These are phyloP conservation scores for Sander lucioperca DNA, from an alignment of 2,113 vertebrate species.

Conservation along the genomic window DNA sequence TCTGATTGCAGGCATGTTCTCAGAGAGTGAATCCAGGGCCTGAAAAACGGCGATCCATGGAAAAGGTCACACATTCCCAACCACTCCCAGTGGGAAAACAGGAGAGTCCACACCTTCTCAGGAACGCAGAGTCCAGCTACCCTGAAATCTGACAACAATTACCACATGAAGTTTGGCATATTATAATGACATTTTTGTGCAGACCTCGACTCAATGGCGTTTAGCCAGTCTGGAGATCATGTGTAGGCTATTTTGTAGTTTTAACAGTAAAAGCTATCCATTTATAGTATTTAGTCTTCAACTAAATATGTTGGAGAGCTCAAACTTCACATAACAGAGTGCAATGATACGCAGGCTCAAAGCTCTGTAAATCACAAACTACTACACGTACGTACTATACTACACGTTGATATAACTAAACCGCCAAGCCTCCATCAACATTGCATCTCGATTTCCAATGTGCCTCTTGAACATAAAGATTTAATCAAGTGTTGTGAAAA, in stretches of 20 bases:
- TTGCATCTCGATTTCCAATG: slow-evolving; percentile 48
- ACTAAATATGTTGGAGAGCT: slow-evolving; percentile 15
- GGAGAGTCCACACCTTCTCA: slow-evolving; percentile 70
- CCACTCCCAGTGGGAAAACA: slow-evolving; percentile 64
- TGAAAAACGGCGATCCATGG: slow-evolving; percentile 51
- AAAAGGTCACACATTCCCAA: slow-evolving; percentile 77
- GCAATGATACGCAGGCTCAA: slow-evolving; percentile 17
- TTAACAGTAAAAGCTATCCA: slow-evolving; percentile 28
- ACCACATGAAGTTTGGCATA: slow-evolving; percentile 68
- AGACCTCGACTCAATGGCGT: slow-evolving; percentile 37
- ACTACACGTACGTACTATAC: neutral
- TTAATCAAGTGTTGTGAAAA: slow-evolving; percentile 63
- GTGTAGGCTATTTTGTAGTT: slow-evolving; percentile 26
- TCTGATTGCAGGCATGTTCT: slow-evolving; percentile 53
- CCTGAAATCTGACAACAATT: slow-evolving; percentile 81
- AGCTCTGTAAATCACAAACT: slow-evolving; percentile 39
- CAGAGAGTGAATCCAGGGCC: slow-evolving; percentile 47
- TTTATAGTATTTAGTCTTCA: slow-evolving; percentile 16
- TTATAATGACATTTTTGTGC: slow-evolving; percentile 63
- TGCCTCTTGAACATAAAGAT: slow-evolving; percentile 52
- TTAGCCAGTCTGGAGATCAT: slow-evolving; percentile 63
- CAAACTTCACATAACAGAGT: slow-evolving; percentile 25
- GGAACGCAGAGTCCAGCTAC: slow-evolving; percentile 64
- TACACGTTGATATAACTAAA: slow-evolving; percentile 9
- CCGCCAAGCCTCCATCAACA: slow-evolving; percentile 29